Evolutionary conservation across 2,888 invertebrate genomes (phyloP), one percentile per base, ranked within the genome.

Genomic region (Drosophila cracens): DNA sequence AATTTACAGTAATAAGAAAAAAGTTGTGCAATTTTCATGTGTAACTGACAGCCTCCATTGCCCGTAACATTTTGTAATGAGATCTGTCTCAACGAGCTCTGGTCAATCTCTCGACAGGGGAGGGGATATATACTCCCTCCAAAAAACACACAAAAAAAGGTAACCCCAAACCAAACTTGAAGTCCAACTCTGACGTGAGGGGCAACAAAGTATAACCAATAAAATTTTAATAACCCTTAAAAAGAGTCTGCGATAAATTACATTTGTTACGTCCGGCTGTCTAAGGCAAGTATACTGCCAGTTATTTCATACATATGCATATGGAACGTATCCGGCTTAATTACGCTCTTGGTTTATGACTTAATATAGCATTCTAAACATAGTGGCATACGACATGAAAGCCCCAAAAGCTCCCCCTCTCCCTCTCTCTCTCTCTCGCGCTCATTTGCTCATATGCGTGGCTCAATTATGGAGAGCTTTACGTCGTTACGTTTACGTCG

Each of bases 11-110:
- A 90, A 91, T 91, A 91, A 91, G 89, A 90, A 86, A 83, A 54
- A 54, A 81, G 77, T 91, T 91, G 79, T 82, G 81, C 90, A 87
- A 90, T 92, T 90, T 91, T 83, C 91, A 91, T 91, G 81, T 83
- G 83, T 79, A 87, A 88, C 84, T 91, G 90, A 90, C 90, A 87
- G 81, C 78, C 71, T 72, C 57, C 73, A 58, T 46, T 62, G 73
- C 69, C 72, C 57, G 72, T 64, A 79, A 74, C 76, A 76, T 76
- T 83, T 66, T 69, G 79, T 84, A 89, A 89, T 85, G 87, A 87
- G 89, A 76, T 67, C 69, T 62, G 71, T 63, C 65, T 49, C 21
- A 62, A 34, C 56, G 13, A 48, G 53, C 25, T 49, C 62, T 66
- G 79, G 72, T 76, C 73, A 66, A 67, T 64, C 27, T 54, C 18